Percentiles rank a stretch among this genome's conserved stretches.
Evolutionary conservation across 1,140 invertebrate species (phyloP).

Genomic region (Araneus ventricosus): DNA sequence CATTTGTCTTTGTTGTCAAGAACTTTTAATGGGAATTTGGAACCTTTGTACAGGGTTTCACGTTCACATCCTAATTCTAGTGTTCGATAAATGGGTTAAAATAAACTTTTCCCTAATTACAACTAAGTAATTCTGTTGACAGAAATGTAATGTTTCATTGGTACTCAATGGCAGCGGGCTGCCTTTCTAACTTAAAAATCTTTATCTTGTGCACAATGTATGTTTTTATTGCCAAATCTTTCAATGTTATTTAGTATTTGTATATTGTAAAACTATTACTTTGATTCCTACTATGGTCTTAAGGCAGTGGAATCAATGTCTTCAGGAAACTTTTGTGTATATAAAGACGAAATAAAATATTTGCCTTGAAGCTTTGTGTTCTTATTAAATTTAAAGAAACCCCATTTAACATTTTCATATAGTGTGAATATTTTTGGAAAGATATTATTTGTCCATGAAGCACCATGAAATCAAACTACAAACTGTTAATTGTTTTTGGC

Average conservation of each 20-base stretch:
- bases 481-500: too few relatives aligned
- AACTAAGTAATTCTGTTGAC: too few relatives aligned
- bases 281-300: not conserved
- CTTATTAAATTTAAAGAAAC: too few relatives aligned
- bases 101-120: not conserved
- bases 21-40: constrained; percentile 60
- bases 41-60: constrained; percentile 54
- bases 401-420: too few relatives aligned
- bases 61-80: not conserved
- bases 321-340: too few relatives aligned
- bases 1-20: constrained; percentile 54
- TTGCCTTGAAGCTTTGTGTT: too few relatives aligned
- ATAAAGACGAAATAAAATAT: too few relatives aligned
- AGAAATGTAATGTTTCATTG: not conserved
- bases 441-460: too few relatives aligned
- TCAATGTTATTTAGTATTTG: not conserved
- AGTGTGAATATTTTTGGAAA: too few relatives aligned
- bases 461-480: too few relatives aligned
- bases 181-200: not conserved
- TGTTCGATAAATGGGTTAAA: not conserved
- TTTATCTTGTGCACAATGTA: not conserved
- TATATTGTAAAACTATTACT: not conserved
- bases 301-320: too few relatives aligned
- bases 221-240: not conserved
- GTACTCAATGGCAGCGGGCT: constrained; percentile 34